Conservation (phyloP, 2,888 invertebrate species). For the Rotaria socialis region DNA sequence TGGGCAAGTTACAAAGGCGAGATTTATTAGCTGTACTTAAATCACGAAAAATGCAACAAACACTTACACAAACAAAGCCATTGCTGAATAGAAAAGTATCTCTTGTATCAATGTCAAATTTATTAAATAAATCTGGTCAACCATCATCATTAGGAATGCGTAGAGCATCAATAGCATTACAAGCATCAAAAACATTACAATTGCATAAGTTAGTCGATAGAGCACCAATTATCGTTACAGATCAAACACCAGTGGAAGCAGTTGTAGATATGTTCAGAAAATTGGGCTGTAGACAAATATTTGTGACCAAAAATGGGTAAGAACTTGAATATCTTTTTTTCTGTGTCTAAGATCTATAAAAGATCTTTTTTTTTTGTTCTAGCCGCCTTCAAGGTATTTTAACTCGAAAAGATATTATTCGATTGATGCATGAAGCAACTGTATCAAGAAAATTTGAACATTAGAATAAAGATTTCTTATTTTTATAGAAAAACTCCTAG, state of each 20-base stretch:
- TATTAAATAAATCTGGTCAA: conserved; percentile 14
- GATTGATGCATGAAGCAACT: not conserved
- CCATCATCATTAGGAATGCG: not conserved
- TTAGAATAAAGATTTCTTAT: not conserved
- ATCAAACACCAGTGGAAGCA: conserved; percentile 17
- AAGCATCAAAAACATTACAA: conserved; percentile 5
- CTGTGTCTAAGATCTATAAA: not conserved
- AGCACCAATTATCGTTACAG: conserved; percentile 7
- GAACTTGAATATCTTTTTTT: not conserved
- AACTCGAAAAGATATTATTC: conserved; percentile 19
- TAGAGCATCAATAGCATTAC: not conserved
- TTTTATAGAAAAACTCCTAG: too few species aligned
- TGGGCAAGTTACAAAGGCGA: not conserved
- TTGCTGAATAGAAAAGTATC: not conserved
- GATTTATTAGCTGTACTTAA: not conserved
- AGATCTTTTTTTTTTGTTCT: not conserved
- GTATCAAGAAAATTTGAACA: not conserved
- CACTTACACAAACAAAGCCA: not conserved
- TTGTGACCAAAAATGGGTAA: not conserved
- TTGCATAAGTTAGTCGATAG: conserved; percentile 28
- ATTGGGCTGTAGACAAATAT: not conserved
- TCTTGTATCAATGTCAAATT: not conserved
- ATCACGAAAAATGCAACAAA: not conserved
- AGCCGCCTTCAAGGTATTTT: conserved; percentile 1
- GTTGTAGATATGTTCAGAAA: conserved; percentile 14